A percentile compares a stretch with the other conserved stretches of the same genome.
phyloP scores from a whole-genome alignment of 2,113 vertebrate genomes.

The Stegostoma tigrinum region DNA sequence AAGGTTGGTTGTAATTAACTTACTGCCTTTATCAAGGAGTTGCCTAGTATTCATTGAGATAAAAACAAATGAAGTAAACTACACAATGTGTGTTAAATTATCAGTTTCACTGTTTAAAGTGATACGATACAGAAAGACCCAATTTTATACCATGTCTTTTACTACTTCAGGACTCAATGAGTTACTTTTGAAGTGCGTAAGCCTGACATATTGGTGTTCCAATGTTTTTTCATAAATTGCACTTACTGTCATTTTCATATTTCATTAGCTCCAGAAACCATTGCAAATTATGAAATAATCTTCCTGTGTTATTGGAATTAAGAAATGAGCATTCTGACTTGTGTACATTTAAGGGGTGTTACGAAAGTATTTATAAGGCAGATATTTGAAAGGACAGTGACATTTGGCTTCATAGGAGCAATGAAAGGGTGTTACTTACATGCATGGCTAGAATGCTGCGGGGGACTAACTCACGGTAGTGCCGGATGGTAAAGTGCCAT shows the following conservation, averaged over 20 bases:
- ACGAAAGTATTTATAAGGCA: not conserved
- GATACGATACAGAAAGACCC: not conserved
- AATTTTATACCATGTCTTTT: not conserved
- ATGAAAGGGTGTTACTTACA: slow-evolving; percentile 64
- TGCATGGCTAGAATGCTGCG: slow-evolving; percentile 98
- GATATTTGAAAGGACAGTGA: not conserved
- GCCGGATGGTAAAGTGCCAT: slow-evolving; percentile 99
- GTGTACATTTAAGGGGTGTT: not conserved
- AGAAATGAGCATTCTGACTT: not conserved
- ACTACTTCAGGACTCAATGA: not conserved
- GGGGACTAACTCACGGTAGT: slow-evolving; percentile 93
- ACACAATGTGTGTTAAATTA: not conserved
- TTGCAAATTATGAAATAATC: not conserved
- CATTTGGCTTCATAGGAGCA: not conserved
- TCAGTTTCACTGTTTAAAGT: not conserved
- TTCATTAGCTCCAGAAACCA: not conserved
- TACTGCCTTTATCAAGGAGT: not conserved
- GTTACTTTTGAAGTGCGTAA: not conserved
- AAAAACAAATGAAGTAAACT: not conserved
- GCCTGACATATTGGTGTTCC: not conserved
- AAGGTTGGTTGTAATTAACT: not conserved
- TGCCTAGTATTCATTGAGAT: not conserved
- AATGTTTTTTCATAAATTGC: not conserved
- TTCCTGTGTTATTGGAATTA: not conserved
- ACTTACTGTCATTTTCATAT: not conserved